These are phyloP conservation scores for Poecilia velifera DNA, from an alignment of 2,797 vertebrate species.

Conservation along the genomic window DNA sequence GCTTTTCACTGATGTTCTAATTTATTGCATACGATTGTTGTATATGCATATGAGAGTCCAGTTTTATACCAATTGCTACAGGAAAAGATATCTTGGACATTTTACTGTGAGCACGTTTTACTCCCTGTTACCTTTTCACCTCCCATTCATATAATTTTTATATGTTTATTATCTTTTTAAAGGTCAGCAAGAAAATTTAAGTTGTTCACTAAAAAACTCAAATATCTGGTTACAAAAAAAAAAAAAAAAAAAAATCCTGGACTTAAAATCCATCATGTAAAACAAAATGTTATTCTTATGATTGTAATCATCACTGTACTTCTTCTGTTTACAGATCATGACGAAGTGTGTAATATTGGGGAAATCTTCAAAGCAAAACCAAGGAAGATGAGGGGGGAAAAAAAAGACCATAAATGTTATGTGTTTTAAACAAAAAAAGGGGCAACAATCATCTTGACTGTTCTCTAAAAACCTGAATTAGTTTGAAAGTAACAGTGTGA, in stretches of 20 bases:
- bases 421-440: background rate
- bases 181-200: background rate
- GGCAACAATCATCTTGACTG: background rate
- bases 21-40: background rate
- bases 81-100: background rate
- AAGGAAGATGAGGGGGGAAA: slow-evolving; percentile 5
- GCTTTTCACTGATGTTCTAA: background rate
- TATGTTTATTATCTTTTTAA: background rate
- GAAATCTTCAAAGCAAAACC: background rate
- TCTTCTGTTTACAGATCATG: background rate
- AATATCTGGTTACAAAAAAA: background rate
- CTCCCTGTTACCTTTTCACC: background rate
- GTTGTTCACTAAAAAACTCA: background rate
- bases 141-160: background rate
- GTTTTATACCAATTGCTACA: too few species aligned
- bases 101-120: background rate
- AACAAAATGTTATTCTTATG: background rate
- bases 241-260: background rate
- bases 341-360: background rate
- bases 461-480: background rate
- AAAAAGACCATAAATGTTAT: background rate
- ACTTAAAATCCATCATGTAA: background rate
- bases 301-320: background rate
- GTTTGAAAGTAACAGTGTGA: background rate
- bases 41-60: background rate